Evolutionary conservation across 2,888 invertebrate species (phyloP).

Genomic region (Vannuccia rotundouncinata): DNA sequence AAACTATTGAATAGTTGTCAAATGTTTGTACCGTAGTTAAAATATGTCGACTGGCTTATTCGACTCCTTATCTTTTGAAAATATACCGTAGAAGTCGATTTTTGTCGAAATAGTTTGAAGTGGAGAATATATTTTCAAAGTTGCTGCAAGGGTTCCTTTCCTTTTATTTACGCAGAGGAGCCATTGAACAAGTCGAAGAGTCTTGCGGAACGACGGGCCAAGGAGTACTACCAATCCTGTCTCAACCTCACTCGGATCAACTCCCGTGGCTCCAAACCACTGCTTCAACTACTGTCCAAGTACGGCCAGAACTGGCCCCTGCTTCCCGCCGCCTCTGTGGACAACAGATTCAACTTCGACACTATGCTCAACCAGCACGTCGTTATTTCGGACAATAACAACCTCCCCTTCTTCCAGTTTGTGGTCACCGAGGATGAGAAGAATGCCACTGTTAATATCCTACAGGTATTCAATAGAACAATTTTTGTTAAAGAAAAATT

Average conservation of each 20-base stretch:
- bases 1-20: too few relatives aligned
- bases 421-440: slow-evolving; percentile 81
- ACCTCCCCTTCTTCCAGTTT: slow-evolving; percentile 14
- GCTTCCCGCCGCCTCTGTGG: neutral
- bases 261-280: neutral
- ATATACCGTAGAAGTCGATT: neutral
- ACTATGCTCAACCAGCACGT: neutral
- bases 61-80: neutral
- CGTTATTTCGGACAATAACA: neutral
- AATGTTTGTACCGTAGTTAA: too few relatives aligned
- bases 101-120: neutral
- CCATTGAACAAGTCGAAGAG: slow-evolving; percentile 12
- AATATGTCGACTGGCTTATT: neutral
- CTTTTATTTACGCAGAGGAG: neutral
- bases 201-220: slow-evolving; percentile 4
- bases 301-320: neutral
- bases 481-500: too few relatives aligned
- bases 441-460: slow-evolving; percentile 77
- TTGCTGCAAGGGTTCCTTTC: neutral
- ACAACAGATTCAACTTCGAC: neutral
- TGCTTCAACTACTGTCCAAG: slow-evolving; percentile 1
- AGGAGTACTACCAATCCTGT: slow-evolving; percentile 31
- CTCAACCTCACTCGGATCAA: slow-evolving; percentile 28
- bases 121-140: too few relatives aligned
- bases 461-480: too few relatives aligned